Evolutionary conservation across 2,113 vertebrate species (phyloP).

Genomic region (Climacteris rufus): DNA sequence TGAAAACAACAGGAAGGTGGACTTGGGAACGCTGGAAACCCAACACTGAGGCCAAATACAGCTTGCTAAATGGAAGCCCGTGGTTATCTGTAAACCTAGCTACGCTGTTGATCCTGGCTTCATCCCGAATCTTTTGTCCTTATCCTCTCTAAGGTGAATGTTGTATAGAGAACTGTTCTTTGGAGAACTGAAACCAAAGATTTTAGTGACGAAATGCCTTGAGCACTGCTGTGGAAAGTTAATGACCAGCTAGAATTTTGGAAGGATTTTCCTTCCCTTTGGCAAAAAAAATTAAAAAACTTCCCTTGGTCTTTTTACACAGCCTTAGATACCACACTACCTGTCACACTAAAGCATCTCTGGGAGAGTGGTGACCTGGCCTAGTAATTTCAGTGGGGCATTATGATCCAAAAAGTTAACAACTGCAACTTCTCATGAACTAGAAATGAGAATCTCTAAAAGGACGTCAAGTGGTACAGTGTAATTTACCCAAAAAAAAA

Average conservation of each 20-base stretch:
- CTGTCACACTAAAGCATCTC: neutral
- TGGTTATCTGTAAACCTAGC: neutral
- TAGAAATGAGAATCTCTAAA: neutral
- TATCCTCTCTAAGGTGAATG: neutral
- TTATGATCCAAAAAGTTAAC: neutral
- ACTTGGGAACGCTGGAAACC: neutral
- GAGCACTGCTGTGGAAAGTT: neutral
- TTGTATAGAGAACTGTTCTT: neutral
- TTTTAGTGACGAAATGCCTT: neutral
- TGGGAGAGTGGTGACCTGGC: neutral
- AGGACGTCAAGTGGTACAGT: neutral
- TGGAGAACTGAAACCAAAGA: neutral
- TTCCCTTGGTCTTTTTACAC: neutral
- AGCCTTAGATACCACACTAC: neutral
- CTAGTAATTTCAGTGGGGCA: neutral
- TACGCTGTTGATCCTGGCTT: neutral
- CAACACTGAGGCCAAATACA: neutral
- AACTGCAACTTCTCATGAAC: neutral
- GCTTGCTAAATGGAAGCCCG: neutral
- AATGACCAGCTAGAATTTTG: neutral
- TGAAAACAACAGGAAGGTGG: slow-evolving; percentile 29
- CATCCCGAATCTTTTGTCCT: neutral
- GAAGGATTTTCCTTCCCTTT: neutral
- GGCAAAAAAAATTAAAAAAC: neutral
- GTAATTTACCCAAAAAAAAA: neutral